A percentile compares a stretch with the other conserved stretches of the same genome.
Evolutionary conservation across 2,113 vertebrate species (phyloP).

Genomic region (Cebus imitator): DNA sequence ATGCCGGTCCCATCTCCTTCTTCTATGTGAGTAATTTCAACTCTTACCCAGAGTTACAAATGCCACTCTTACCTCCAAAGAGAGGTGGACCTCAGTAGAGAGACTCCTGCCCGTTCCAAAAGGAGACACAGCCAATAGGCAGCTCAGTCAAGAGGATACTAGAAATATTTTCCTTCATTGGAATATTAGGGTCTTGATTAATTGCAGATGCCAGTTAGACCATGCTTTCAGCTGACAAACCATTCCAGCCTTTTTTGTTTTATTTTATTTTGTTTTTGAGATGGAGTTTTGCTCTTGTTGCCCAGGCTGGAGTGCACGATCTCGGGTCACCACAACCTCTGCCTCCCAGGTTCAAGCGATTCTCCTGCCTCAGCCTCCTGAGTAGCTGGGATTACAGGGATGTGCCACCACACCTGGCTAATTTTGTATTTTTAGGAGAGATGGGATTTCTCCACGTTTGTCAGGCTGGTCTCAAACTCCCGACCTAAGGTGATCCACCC

Average conservation of each 20-base stretch:
- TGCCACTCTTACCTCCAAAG: background rate
- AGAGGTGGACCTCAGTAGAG: background rate
- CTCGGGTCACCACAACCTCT: too few species aligned
- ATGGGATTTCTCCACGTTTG: too few species aligned
- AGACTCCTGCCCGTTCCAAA: background rate
- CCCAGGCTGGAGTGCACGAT: too few species aligned
- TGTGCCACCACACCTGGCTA: too few species aligned
- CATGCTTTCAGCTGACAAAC: background rate
- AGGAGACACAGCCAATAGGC: background rate
- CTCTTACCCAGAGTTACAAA: background rate
- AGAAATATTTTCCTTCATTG: background rate
- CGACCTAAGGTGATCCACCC: too few species aligned
- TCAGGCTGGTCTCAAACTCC: too few species aligned
- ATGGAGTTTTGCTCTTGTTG: too few species aligned
- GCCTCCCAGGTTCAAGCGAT: too few species aligned
- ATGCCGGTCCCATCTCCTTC: constrained; percentile 71
- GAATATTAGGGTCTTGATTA: background rate
- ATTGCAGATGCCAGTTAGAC: background rate
- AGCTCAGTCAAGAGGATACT: background rate
- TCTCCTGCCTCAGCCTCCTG: too few species aligned
- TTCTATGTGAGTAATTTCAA: constrained; percentile 79
- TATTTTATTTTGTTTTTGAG: too few species aligned
- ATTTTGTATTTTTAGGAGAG: too few species aligned
- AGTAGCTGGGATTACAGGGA: too few species aligned
- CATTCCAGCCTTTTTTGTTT: background rate